Evolutionary conservation across 2,888 invertebrate species (phyloP).

Genomic region (Pristionchus entomophagus): DNA sequence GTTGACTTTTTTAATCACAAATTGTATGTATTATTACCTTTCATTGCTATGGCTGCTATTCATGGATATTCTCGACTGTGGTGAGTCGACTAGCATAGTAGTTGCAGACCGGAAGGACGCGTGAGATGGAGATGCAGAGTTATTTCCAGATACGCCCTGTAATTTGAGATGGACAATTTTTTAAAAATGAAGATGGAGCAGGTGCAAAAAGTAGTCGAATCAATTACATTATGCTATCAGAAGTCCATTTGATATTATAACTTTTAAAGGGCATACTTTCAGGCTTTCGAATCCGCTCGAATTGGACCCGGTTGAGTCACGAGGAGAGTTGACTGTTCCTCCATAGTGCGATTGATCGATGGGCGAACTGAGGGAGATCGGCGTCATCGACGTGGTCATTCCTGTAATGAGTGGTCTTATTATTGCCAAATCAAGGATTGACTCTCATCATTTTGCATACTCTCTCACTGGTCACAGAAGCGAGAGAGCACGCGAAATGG

Average conservation of each 20-base stretch:
- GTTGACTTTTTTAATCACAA: too few species aligned
- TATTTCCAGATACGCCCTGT: not conserved
- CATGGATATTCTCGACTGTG: constrained; percentile 49
- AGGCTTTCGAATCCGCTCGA: constrained; percentile 68
- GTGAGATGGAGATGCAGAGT: constrained; percentile 44
- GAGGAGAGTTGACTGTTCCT: constrained; percentile 46
- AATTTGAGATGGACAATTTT: too few species aligned
- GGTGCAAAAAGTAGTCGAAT: too few species aligned
- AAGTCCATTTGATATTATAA: too few species aligned
- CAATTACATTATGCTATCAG: too few species aligned
- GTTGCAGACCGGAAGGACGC: constrained; percentile 47
- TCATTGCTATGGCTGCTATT: constrained; percentile 48
- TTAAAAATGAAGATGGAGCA: too few species aligned
- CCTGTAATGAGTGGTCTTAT: constrained; percentile 34
- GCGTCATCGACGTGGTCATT: constrained; percentile 31
- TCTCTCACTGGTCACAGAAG: too few species aligned
- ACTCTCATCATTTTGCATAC: too few species aligned
- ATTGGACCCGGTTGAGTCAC: constrained; percentile 67
- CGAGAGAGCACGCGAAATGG: too few species aligned
- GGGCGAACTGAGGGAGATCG: constrained; percentile 23
- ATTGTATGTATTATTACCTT: not conserved
- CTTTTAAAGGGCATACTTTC: too few species aligned
- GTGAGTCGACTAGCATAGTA: constrained; percentile 39
- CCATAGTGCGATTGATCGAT: constrained; percentile 21
- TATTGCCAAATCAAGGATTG: too few species aligned